These are phyloP conservation scores for Anguilla megastoma DNA, from an alignment of 2,797 vertebrate genomes.

Conservation along the genomic window DNA sequence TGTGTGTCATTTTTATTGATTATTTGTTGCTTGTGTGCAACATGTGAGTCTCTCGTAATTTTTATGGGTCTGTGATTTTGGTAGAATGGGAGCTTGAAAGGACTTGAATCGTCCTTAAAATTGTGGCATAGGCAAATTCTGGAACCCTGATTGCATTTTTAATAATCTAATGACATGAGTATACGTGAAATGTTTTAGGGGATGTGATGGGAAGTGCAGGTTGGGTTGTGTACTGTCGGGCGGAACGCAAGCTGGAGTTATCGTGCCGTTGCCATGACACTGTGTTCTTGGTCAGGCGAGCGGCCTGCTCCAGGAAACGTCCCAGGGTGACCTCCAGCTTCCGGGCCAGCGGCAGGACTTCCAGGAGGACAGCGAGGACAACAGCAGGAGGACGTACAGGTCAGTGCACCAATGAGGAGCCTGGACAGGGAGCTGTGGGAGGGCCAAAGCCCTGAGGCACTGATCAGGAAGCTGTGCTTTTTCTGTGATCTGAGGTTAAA, in stretches of 20 bases:
- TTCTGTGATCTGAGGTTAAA: not conserved
- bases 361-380: constrained; percentile 87
- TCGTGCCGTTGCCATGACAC: not conserved
- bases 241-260: not conserved
- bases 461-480: not conserved
- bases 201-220: not conserved
- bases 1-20: not conserved
- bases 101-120: not conserved
- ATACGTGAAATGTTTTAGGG: not conserved
- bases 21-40: not conserved
- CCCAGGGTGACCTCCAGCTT: constrained; percentile 82
- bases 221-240: not conserved
- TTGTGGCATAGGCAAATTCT: not conserved
- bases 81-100: not conserved
- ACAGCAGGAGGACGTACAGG: constrained; percentile 89
- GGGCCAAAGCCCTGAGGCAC: not conserved
- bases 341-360: constrained; percentile 77
- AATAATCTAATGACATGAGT: not conserved
- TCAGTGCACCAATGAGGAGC: constrained; percentile 45
- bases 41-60: not conserved
- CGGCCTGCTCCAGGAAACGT: constrained; percentile 84
- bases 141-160: not conserved
- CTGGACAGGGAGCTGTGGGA: not conserved
- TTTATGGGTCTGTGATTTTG: not conserved
- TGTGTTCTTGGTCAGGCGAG: constrained; percentile 71